These are phyloP conservation scores for Anolis apletophallus DNA, from an alignment of 2,797 vertebrate species.

Conservation along the genomic window DNA sequence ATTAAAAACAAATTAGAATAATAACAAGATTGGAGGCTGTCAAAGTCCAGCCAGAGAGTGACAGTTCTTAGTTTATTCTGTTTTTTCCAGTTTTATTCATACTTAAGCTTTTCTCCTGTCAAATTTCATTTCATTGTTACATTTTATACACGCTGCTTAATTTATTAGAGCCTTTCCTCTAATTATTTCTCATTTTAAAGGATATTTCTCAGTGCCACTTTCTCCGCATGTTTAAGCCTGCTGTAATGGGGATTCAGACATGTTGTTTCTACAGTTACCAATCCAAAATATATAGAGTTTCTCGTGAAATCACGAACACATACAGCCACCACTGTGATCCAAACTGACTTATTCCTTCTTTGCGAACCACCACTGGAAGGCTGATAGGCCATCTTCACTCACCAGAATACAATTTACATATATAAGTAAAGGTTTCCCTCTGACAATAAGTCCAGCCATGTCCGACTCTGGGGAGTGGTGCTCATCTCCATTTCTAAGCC, in stretches of 20 bases:
- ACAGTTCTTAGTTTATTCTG: neutral
- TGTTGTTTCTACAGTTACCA: neutral
- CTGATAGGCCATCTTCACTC: neutral
- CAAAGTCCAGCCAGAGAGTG: neutral
- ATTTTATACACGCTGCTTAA: neutral
- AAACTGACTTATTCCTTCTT: neutral
- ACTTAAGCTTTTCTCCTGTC: neutral
- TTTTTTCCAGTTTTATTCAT: neutral
- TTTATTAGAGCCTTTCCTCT: neutral
- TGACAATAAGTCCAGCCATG: too few relatives aligned
- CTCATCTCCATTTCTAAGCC: too few relatives aligned
- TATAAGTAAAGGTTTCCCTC: too few relatives aligned
- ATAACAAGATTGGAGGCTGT: neutral
- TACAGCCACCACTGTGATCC: neutral
- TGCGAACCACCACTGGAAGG: neutral
- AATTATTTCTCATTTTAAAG: neutral
- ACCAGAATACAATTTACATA: neutral
- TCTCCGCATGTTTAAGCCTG: neutral
- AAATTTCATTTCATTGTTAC: neutral
- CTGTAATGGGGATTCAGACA: neutral
- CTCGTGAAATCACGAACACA: neutral
- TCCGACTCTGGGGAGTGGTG: too few relatives aligned
- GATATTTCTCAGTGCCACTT: neutral
- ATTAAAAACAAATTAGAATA: neutral
- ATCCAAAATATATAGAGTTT: neutral